Percentiles rank a stretch among this genome's conserved stretches.
These are phyloP conservation scores for Hyles lineata DNA, from an alignment of 2,888 invertebrate genomes.

Conservation along the genomic window DNA sequence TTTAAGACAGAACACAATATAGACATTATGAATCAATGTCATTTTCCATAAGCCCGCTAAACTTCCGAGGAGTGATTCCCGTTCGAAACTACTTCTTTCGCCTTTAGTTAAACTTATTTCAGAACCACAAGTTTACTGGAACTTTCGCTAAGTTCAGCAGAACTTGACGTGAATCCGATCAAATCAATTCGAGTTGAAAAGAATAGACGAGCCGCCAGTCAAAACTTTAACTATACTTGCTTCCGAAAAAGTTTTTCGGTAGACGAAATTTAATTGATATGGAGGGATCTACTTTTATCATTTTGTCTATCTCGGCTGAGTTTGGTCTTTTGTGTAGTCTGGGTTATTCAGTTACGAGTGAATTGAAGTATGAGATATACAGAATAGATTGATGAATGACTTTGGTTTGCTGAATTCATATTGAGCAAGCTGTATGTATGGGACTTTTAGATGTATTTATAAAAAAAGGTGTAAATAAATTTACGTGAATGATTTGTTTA, in stretches of 20 bases:
- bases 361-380: not conserved
- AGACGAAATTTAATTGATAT: constrained; percentile 57
- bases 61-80: constrained; percentile 69
- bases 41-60: constrained; percentile 62
- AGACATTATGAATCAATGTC: constrained; percentile 69
- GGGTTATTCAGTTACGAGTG: not conserved
- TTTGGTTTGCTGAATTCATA: not conserved
- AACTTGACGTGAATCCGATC: constrained; percentile 70
- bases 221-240: constrained; percentile 62
- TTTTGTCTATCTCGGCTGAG: constrained; percentile 29
- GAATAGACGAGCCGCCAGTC: constrained; percentile 67
- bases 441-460: no score
- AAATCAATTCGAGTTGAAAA: constrained; percentile 75
- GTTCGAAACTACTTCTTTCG: constrained; percentile 72
- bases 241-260: constrained; percentile 50
- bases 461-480: no score
- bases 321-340: not conserved
- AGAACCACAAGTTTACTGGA: constrained; percentile 66
- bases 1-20: constrained; percentile 40
- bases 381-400: not conserved
- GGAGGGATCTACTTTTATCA: constrained; percentile 34
- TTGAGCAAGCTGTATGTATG: not conserved
- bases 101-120: constrained; percentile 74
- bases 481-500: no score
- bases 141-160: constrained; percentile 65